A percentile compares a stretch with the other conserved stretches of the same genome.
Evolutionary conservation across 2,113 vertebrate species (phyloP).

Genomic region (Furnarius figulus): DNA sequence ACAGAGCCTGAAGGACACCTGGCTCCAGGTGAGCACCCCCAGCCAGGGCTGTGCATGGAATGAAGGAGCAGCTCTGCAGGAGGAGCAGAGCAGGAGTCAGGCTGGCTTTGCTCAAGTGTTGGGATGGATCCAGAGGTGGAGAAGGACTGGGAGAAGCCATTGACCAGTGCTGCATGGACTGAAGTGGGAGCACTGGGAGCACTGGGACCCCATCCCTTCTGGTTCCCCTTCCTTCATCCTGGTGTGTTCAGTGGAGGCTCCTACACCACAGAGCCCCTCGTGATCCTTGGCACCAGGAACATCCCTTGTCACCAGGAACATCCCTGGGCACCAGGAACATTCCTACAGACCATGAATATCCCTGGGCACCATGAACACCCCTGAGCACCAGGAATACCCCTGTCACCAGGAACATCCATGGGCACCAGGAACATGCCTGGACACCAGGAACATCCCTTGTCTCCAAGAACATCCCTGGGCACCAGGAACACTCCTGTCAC

Average conservation of each 20-base stretch:
- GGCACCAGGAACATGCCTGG: no score
- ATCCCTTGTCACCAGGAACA: no score
- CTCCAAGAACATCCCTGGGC: no score
- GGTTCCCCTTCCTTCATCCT: not conserved
- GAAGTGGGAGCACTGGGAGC: not conserved
- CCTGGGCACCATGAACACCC: not conserved
- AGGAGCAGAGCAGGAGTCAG: not conserved
- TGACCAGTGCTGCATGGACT: not conserved
- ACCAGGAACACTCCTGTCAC: no score
- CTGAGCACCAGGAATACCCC: no score
- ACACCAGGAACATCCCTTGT: no score
- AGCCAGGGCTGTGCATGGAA: not conserved
- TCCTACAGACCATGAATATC: no score
- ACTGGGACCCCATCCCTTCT: fast-evolving
- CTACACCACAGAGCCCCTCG: not conserved
- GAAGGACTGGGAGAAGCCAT: not conserved
- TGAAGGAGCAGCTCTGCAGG: not conserved
- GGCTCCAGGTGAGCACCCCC: not conserved
- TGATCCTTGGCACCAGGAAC: no score
- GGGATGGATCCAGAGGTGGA: not conserved
- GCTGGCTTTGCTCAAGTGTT: not conserved
- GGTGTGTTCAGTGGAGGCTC: not conserved
- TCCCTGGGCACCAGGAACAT: no score
- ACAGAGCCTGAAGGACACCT: not conserved
- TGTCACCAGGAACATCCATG: no score